Evolutionary conservation across 1,140 invertebrate species (phyloP).

Genomic region (Psilanteris sp.): DNA sequence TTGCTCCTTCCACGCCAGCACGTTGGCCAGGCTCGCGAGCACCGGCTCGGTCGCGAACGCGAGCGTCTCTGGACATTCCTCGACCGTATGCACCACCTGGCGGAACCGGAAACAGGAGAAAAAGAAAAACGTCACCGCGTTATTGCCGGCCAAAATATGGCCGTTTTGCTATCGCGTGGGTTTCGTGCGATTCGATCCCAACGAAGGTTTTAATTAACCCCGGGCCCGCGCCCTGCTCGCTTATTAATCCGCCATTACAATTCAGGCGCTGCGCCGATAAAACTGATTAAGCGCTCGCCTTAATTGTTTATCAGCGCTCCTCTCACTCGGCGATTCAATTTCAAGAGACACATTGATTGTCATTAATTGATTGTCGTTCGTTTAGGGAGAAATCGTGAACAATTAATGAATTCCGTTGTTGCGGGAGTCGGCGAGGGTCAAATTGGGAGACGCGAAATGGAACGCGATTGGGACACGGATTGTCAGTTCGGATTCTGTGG

Average conservation of each 20-base stretch:
- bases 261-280: conserved; percentile 7
- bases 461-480: too few relatives aligned
- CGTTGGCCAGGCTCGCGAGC: conserved; percentile 91
- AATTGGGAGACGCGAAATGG: too few relatives aligned
- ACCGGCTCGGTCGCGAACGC: conserved; percentile 96
- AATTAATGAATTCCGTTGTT: too few relatives aligned
- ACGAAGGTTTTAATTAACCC: too few relatives aligned
- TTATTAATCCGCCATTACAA: conserved; percentile 11
- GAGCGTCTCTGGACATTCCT: conserved; percentile 91
- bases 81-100: conserved; percentile 87
- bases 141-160: too few relatives aligned
- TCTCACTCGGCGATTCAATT: conserved; percentile 3
- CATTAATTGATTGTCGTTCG: too few relatives aligned
- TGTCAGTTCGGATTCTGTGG: too few relatives aligned
- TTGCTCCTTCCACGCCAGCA: conserved; percentile 86
- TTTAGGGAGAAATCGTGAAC: too few relatives aligned
- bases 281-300: conserved; percentile 25
- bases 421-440: too few relatives aligned
- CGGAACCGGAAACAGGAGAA: too few relatives aligned
- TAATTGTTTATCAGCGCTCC: conserved; percentile 24
- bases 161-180: too few relatives aligned
- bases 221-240: conserved; percentile 24
- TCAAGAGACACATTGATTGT: not conserved
- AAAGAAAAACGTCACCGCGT: conserved; percentile 17
- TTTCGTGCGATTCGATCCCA: conserved; percentile 12